Conservation (phyloP, 2,113 vertebrate species). For the Tachysurus vachellii region DNA sequence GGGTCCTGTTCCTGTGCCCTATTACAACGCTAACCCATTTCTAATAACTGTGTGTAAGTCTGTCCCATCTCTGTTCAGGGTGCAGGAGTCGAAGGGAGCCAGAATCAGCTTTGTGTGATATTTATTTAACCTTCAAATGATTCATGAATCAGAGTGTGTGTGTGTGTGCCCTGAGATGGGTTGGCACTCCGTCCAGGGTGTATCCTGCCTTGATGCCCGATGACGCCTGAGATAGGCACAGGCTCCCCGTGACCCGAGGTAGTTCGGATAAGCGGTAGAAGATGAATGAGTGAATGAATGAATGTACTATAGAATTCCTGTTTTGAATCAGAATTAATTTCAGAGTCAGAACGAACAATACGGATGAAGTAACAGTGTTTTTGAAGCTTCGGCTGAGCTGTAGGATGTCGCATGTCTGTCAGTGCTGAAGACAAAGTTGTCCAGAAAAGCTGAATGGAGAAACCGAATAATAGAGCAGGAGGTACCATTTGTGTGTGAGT, state of each 20-base stretch:
- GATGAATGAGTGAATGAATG: too few relatives aligned
- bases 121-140: neutral
- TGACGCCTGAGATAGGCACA: too few relatives aligned
- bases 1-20: neutral
- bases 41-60: neutral
- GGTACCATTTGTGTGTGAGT: slow-evolving; percentile 34
- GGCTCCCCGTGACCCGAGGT: too few relatives aligned
- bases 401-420: neutral
- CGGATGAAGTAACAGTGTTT: neutral
- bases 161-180: too few relatives aligned
- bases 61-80: neutral
- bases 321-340: neutral
- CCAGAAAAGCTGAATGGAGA: slow-evolving; percentile 17
- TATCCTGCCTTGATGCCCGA: too few relatives aligned
- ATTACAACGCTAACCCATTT: neutral
- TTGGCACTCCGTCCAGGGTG: too few relatives aligned
- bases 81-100: neutral
- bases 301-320: neutral
- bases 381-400: neutral
- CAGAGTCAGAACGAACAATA: neutral
- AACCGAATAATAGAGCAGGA: slow-evolving; percentile 19
- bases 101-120: neutral
- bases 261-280: too few relatives aligned
- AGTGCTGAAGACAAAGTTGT: slow-evolving; percentile 21
- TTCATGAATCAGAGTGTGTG: neutral